phyloP scores from a whole-genome alignment of 2,797 vertebrate species.

The Eulemur mongoz region DNA sequence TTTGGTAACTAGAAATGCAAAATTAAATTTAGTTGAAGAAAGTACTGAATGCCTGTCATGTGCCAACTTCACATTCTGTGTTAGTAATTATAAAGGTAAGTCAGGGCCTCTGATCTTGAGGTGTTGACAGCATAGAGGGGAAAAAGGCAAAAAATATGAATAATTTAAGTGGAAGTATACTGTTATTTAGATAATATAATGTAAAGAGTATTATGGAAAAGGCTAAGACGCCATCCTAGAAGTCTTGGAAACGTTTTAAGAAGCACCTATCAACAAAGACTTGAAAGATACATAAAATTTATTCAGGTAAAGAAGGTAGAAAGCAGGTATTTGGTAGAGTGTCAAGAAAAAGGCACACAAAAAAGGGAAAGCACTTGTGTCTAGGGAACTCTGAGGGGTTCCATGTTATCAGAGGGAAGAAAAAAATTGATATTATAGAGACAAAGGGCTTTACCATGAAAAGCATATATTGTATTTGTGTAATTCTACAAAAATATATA shows the following conservation, averaged over 20 bases:
- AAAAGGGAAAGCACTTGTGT: neutral
- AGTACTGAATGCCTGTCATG: fast-evolving
- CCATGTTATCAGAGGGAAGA: neutral
- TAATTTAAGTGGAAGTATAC: neutral
- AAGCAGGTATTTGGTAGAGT: neutral
- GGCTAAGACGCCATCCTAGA: neutral
- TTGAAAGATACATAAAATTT: neutral
- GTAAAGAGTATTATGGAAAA: neutral
- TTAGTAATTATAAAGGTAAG: neutral
- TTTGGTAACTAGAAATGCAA: neutral
- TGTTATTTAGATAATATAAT: neutral
- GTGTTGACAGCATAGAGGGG: neutral
- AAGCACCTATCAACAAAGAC: neutral
- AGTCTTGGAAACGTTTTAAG: neutral
- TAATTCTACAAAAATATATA: neutral
- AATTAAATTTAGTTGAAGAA: neutral
- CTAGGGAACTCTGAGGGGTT: neutral
- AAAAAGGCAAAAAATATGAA: neutral
- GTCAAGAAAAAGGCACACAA: neutral
- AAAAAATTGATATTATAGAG: neutral
- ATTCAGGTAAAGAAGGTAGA: neutral
- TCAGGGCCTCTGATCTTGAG: neutral
- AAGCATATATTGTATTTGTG: neutral
- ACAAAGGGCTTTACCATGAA: neutral
- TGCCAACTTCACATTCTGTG: neutral